Conservation (phyloP, 2,888 invertebrate species). For the Lordiphosa fenestrarum region DNA sequence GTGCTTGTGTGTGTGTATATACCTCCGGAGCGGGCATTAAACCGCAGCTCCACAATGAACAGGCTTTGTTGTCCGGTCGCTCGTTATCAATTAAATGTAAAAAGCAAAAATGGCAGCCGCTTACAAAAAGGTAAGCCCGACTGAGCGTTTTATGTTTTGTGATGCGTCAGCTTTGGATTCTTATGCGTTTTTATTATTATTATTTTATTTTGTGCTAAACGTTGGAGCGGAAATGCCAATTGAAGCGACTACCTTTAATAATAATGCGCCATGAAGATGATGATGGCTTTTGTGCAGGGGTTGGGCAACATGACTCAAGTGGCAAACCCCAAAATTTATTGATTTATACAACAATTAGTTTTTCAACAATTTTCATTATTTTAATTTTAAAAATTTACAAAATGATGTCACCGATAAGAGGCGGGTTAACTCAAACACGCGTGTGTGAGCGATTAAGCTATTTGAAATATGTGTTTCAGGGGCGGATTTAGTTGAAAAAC, state of each 20-base stretch:
- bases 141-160: conserved; percentile 7
- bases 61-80: conserved; percentile 51
- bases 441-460: conserved; percentile 4
- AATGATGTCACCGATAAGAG: conserved; percentile 40
- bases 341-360: conserved; percentile 4
- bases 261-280: conserved; percentile 58
- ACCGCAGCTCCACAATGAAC: conserved; percentile 38
- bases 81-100: conserved; percentile 67
- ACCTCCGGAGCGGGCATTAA: conserved; percentile 66
- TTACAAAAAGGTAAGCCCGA: conserved; percentile 11
- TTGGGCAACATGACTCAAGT: conserved; percentile 55
- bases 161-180: conserved; percentile 62
- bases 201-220: conserved; percentile 40
- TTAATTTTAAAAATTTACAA: conserved; percentile 12
- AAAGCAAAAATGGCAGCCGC: conserved; percentile 59
- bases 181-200: conserved; percentile 48
- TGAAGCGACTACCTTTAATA: conserved; percentile 64
- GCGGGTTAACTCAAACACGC: background rate
- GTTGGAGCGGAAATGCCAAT: conserved; percentile 62
- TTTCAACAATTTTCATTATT: conserved; percentile 3
- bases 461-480: background rate
- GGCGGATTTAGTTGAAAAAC: background rate
- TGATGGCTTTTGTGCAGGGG: conserved; percentile 28
- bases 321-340: conserved; percentile 46
- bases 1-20: too few relatives aligned